Conservation (phyloP, 2,113 vertebrate genomes). For the Ia io region DNA sequence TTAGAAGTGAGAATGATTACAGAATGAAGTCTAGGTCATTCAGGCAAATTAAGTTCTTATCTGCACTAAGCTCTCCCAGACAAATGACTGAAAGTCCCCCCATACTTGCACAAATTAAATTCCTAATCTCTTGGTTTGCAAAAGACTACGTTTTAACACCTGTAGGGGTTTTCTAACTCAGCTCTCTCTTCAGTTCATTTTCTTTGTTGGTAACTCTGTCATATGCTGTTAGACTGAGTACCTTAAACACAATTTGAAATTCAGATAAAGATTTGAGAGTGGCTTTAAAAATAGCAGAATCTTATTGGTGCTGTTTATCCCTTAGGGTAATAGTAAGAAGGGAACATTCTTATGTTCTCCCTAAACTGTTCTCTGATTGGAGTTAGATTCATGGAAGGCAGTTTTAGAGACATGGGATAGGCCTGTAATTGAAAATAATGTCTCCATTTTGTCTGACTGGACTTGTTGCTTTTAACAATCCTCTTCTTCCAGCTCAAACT, state of each 20-base stretch:
- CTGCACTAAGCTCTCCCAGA: not conserved
- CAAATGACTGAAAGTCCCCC: conserved; percentile 15
- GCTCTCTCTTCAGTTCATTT: conserved; percentile 37
- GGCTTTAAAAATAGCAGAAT: conserved; percentile 31
- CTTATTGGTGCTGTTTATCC: conserved; percentile 7
- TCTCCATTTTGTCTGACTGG: conserved; percentile 31
- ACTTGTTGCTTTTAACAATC: not conserved
- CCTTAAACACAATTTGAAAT: conserved; percentile 42
- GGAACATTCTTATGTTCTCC: not conserved
- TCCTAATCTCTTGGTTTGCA: conserved; percentile 47
- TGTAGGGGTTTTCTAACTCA: conserved; percentile 1
- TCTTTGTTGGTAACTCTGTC: conserved; percentile 25
- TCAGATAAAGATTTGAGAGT: conserved; percentile 42
- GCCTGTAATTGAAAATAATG: not conserved
- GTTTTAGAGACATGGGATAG: not conserved
- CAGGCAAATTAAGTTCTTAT: conserved; percentile 60
- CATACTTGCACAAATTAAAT: conserved; percentile 24
- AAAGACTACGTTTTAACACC: conserved; percentile 18
- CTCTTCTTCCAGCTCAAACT: not conserved
- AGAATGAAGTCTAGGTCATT: conserved; percentile 29
- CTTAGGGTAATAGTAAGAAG: not conserved
- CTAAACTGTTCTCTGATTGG: not conserved
- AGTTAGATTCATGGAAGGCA: not conserved
- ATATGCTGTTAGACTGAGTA: not conserved
- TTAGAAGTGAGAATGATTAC: conserved; percentile 36